These are phyloP conservation scores for Alexandromys fortis DNA, from an alignment of 2,113 vertebrate species.

Conservation along the genomic window DNA sequence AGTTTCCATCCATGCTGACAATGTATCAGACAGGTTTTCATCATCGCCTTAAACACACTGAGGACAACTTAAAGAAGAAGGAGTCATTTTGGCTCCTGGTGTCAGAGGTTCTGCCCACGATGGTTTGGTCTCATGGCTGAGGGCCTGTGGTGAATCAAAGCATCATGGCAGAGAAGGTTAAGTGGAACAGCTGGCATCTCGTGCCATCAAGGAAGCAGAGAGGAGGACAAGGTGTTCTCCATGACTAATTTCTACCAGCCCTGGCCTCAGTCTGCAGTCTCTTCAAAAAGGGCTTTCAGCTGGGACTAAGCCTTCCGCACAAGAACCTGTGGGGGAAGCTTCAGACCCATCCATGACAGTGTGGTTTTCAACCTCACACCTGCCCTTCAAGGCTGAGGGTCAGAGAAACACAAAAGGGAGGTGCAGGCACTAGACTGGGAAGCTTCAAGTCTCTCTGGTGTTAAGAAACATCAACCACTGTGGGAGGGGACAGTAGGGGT, in stretches of 20 bases:
- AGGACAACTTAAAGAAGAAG: not conserved
- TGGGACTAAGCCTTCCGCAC: too few relatives aligned
- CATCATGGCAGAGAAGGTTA: not conserved
- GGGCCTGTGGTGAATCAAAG: too few relatives aligned
- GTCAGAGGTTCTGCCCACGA: too few relatives aligned
- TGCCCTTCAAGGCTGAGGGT: not conserved
- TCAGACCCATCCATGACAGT: not conserved
- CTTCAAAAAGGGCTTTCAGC: too few relatives aligned
- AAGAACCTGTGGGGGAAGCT: not conserved
- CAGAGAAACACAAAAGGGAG: not conserved
- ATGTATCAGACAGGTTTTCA: too few relatives aligned
- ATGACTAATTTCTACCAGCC: too few relatives aligned
- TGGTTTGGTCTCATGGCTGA: too few relatives aligned
- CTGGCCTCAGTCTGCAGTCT: too few relatives aligned
- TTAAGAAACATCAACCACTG: fast-evolving
- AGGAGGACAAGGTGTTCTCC: not conserved
- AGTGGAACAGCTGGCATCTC: not conserved
- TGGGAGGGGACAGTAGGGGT: not conserved
- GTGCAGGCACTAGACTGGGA: not conserved
- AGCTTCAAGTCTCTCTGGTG: not conserved
- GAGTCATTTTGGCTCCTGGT: not conserved
- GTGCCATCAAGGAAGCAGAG: not conserved
- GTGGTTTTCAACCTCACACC: not conserved
- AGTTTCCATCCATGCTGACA: too few relatives aligned
- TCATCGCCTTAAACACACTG: too few relatives aligned